A percentile compares a stretch with the other conserved stretches of the same genome.
phyloP scores from a whole-genome alignment of 2,888 invertebrate genomes.

The Meandrusa payeni region DNA sequence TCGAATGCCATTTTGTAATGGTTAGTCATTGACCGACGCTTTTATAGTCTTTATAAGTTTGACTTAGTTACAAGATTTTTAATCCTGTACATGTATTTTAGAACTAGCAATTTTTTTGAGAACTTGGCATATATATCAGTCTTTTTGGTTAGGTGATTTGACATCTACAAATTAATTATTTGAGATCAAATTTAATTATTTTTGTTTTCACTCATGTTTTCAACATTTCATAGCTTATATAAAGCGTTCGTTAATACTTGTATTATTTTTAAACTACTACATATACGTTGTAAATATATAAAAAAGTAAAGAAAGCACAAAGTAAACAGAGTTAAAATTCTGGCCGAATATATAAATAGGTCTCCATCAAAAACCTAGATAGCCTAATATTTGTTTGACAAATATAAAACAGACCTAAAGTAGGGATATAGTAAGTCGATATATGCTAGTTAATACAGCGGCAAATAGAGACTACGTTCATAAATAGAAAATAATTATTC shows the following conservation, averaged over 20 bases:
- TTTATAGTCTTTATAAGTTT: neutral
- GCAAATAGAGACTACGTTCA: neutral
- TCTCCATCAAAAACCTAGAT: too few species aligned
- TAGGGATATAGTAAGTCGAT: neutral
- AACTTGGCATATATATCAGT: constrained; percentile 16
- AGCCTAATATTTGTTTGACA: constrained; percentile 1
- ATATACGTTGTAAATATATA: too few species aligned
- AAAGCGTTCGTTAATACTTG: too few species aligned
- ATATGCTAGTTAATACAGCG: neutral
- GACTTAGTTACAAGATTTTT: neutral
- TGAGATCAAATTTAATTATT: constrained; percentile 8
- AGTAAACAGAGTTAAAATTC: too few species aligned
- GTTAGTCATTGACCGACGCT: too few species aligned
- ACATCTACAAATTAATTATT: neutral
- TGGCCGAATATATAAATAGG: too few species aligned
- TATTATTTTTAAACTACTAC: too few species aligned
- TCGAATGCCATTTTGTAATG: too few species aligned
- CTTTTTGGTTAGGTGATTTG: constrained; percentile 8
- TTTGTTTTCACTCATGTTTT: neutral
- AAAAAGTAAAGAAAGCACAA: too few species aligned
- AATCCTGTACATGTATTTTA: neutral
- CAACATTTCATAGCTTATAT: too few species aligned
- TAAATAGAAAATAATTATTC: neutral
- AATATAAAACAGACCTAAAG: neutral
- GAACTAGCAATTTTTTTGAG: constrained; percentile 9